phyloP scores from a whole-genome alignment of 2,113 vertebrate genomes.

The Chauna torquata region DNA sequence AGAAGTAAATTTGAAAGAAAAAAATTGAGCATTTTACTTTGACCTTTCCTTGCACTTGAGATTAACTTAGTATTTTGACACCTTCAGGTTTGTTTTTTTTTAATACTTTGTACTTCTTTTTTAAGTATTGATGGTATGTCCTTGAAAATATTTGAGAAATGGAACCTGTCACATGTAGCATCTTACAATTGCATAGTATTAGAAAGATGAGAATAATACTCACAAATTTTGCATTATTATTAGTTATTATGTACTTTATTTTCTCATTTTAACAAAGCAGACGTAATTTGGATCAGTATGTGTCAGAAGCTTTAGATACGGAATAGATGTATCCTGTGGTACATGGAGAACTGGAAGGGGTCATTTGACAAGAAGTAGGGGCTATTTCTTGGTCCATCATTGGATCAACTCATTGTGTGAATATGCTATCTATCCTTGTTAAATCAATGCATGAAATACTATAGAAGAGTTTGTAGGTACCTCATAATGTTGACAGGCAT shows the following conservation, averaged over 20 bases:
- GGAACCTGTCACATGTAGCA: neutral
- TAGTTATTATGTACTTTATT: neutral
- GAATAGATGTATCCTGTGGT: neutral
- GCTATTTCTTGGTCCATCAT: no score
- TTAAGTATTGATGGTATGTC: neutral
- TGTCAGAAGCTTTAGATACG: neutral
- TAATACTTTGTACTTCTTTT: neutral
- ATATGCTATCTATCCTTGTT: neutral
- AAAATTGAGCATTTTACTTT: neutral
- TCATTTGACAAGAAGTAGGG: no score
- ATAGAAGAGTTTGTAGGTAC: rapidly evolving
- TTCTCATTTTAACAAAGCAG: neutral
- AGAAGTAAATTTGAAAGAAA: neutral
- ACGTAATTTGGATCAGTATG: neutral
- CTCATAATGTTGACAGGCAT: neutral
- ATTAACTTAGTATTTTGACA: neutral
- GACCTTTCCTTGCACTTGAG: neutral
- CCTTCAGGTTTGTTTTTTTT: neutral
- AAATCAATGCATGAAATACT: neutral
- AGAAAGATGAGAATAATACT: neutral
- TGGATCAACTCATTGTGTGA: neutral
- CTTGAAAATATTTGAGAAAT: neutral
- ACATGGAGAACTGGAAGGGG: neutral
- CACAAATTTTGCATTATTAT: neutral
- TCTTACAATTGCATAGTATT: no score